phyloP scores from a whole-genome alignment of 2,888 invertebrate species.

The Leucophenga montana region DNA sequence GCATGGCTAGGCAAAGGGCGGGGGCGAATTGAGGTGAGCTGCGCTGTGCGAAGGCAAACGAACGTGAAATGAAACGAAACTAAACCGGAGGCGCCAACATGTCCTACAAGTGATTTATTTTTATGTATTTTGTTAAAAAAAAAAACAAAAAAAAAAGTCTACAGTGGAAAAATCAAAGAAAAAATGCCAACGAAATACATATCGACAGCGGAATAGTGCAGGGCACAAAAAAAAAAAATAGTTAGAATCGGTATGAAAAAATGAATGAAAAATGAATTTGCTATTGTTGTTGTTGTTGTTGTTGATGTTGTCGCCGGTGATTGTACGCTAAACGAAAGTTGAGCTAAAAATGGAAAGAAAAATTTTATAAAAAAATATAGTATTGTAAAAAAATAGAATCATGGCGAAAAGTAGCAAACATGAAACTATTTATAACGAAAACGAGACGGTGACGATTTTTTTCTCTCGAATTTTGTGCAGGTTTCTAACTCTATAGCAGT shows the following conservation, averaged over 20 bases:
- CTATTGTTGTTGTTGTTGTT: slow-evolving; percentile 28
- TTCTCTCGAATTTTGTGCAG: too few relatives aligned
- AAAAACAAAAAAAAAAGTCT: slow-evolving; percentile 20
- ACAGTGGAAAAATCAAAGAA: slow-evolving; percentile 25
- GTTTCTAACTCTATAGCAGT: too few relatives aligned
- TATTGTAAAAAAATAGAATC: slow-evolving; percentile 31
- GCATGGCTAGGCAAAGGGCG: not conserved
- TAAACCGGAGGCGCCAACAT: slow-evolving; percentile 70
- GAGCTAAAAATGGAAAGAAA: slow-evolving; percentile 34
- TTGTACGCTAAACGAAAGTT: slow-evolving; percentile 31
- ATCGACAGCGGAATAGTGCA: slow-evolving; percentile 23
- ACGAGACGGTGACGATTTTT: slow-evolving; percentile 40
- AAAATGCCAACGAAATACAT: slow-evolving; percentile 13
- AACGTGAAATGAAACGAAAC: slow-evolving; percentile 39
- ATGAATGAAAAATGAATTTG: slow-evolving; percentile 23
- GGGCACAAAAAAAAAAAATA: slow-evolving; percentile 7
- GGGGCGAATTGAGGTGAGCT: not conserved
- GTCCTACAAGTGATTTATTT: slow-evolving; percentile 71
- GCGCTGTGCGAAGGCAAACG: not conserved
- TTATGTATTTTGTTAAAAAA: slow-evolving; percentile 63
- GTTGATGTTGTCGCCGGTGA: slow-evolving; percentile 22
- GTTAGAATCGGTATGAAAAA: slow-evolving; percentile 21
- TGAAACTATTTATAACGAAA: slow-evolving; percentile 57
- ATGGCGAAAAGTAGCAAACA: slow-evolving; percentile 33
- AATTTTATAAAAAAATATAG: slow-evolving; percentile 59